Percentiles rank a stretch among this genome's conserved stretches.
These are phyloP conservation scores for Phoxinus phoxinus DNA, from an alignment of 2,113 vertebrate species.

Conservation along the genomic window DNA sequence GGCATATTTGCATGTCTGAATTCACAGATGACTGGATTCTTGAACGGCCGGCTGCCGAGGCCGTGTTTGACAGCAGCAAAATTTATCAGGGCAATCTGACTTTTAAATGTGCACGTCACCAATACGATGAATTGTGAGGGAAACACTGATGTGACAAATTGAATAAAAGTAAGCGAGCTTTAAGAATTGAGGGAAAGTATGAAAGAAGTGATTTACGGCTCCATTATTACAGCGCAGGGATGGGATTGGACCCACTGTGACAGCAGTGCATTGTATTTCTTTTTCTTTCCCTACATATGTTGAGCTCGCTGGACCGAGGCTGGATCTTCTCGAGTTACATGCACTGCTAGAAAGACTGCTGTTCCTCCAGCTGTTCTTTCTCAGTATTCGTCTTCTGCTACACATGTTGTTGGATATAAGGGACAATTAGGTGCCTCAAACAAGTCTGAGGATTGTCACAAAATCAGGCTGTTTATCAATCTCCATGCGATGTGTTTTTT, in stretches of 20 bases:
- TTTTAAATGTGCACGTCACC: slow-evolving; percentile 54
- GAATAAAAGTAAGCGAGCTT: slow-evolving; percentile 50
- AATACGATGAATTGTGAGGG: slow-evolving; percentile 45
- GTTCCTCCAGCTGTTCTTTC: slow-evolving; percentile 42
- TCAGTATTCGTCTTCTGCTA: slow-evolving; percentile 25
- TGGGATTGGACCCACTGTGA: slow-evolving; percentile 42
- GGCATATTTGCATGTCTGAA: slow-evolving; percentile 49
- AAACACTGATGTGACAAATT: slow-evolving; percentile 53
- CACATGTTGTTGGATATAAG: slow-evolving; percentile 38
- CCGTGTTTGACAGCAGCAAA: slow-evolving; percentile 55
- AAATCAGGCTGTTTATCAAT: slow-evolving; percentile 47
- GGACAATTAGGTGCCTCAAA: slow-evolving; percentile 55
- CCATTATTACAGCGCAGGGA: slow-evolving; percentile 56
- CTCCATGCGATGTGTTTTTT: slow-evolving; percentile 10
- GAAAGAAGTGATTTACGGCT: slow-evolving; percentile 48
- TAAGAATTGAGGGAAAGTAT: slow-evolving; percentile 38
- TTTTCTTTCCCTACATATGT: slow-evolving; percentile 44
- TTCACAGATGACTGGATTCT: slow-evolving; percentile 57
- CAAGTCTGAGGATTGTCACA: slow-evolving; percentile 36
- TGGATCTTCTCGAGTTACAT: slow-evolving; percentile 43
- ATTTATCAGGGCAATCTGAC: slow-evolving; percentile 56
- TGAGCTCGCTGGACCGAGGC: slow-evolving; percentile 37
- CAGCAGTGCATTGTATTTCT: slow-evolving; percentile 40
- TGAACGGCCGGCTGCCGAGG: slow-evolving; percentile 42
- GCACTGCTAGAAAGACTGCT: slow-evolving; percentile 49